Evolutionary conservation across 2,888 invertebrate genomes (phyloP).

Genomic region (Flexamia atlantica): DNA sequence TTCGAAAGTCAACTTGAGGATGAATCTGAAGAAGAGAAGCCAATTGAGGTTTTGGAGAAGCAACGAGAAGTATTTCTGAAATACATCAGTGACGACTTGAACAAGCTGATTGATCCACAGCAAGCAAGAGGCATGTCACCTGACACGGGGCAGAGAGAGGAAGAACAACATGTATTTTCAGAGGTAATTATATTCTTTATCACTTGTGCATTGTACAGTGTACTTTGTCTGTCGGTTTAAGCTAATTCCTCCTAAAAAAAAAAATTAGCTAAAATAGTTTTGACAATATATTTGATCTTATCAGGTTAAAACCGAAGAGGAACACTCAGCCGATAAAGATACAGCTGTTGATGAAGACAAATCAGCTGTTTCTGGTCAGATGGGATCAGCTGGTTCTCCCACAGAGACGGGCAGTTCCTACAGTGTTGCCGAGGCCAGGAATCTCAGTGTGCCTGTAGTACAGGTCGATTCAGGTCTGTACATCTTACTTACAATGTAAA

Average conservation of each 20-base stretch:
- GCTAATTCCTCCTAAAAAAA: background rate
- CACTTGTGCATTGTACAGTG: too few species aligned
- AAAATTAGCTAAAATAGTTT: too few species aligned
- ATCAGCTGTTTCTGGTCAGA: constrained; percentile 12
- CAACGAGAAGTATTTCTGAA: constrained; percentile 56
- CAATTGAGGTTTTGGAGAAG: constrained; percentile 33
- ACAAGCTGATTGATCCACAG: constrained; percentile 29
- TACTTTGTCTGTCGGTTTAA: too few species aligned
- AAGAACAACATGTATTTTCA: background rate
- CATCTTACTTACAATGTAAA: too few species aligned
- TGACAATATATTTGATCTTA: background rate
- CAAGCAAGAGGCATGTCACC: constrained; percentile 52
- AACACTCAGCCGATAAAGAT: background rate
- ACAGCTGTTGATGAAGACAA: background rate
- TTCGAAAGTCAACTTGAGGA: constrained; percentile 43
- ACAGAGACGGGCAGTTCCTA: constrained; percentile 42
- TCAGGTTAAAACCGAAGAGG: background rate
- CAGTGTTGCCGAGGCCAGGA: constrained; percentile 72
- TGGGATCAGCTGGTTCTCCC: constrained; percentile 16
- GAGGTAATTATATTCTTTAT: background rate
- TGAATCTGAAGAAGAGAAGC: constrained; percentile 40
- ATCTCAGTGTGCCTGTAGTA: constrained; percentile 71
- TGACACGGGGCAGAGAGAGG: constrained; percentile 50
- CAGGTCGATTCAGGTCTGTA: constrained; percentile 68
- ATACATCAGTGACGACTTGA: constrained; percentile 55